These are phyloP conservation scores for Sebastes diaconus DNA, from an alignment of 2,797 vertebrate genomes.

Conservation along the genomic window DNA sequence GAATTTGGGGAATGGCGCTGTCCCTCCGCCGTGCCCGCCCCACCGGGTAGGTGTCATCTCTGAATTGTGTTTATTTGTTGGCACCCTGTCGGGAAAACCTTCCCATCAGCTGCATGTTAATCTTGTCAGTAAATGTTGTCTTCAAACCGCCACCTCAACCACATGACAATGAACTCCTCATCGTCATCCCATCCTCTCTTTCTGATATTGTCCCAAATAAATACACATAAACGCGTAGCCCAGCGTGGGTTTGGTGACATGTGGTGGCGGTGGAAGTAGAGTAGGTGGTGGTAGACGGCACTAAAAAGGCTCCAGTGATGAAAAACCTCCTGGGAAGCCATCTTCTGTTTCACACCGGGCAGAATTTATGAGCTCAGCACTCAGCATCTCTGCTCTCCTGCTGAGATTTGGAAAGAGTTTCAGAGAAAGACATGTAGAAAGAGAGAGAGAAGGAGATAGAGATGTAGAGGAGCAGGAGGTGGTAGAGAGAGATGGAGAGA, in stretches of 20 bases:
- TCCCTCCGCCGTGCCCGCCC: slow-evolving; percentile 59
- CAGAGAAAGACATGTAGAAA: slow-evolving; percentile 7
- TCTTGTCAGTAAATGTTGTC: slow-evolving; percentile 86
- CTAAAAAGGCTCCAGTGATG: slow-evolving; percentile 75
- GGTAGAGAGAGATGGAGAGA: background rate
- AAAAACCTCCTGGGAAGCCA: slow-evolving; percentile 74
- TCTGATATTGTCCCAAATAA: slow-evolving; percentile 27
- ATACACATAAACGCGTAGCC: slow-evolving; percentile 55
- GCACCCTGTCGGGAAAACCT: slow-evolving; percentile 91
- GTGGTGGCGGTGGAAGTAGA: slow-evolving; percentile 28
- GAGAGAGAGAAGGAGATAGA: slow-evolving; percentile 6
- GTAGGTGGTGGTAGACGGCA: slow-evolving; percentile 40
- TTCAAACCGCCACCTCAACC: slow-evolving; percentile 17
- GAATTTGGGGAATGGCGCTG: slow-evolving; percentile 79
- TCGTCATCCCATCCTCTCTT: slow-evolving; percentile 1
- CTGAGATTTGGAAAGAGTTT: slow-evolving; percentile 31
- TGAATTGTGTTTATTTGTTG: slow-evolving; percentile 97
- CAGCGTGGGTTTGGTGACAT: slow-evolving; percentile 65
- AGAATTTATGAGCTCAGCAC: slow-evolving; percentile 72
- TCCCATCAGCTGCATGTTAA: slow-evolving; percentile 93
- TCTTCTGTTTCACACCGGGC: slow-evolving; percentile 77
- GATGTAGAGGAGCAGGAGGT: slow-evolving; percentile 6
- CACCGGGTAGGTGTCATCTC: slow-evolving; percentile 80
- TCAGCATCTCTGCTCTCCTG: slow-evolving; percentile 55
- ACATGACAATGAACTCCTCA: slow-evolving; percentile 57